Percentiles rank a stretch among this genome's conserved stretches.
phyloP scores from a whole-genome alignment of 2,113 vertebrate species.

The Varanus komodoensis region DNA sequence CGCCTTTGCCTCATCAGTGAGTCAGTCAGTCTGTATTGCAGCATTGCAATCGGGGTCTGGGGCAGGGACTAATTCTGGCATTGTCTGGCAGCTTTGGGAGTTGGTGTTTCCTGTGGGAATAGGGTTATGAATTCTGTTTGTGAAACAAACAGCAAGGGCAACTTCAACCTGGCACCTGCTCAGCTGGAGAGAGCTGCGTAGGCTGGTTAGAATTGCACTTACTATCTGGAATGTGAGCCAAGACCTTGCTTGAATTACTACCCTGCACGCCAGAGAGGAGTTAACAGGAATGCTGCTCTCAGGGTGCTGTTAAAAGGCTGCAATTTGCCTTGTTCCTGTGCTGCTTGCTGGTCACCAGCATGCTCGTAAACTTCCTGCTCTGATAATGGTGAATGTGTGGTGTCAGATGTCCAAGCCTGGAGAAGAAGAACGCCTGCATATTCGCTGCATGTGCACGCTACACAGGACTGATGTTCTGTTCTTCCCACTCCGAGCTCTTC shows the following conservation, averaged over 20 bases:
- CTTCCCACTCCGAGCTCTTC: neutral
- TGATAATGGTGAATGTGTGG: neutral
- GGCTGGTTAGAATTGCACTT: conserved; percentile 1
- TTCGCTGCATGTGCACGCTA: neutral
- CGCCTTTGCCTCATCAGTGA: neutral
- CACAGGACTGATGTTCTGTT: neutral
- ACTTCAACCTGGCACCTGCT: neutral
- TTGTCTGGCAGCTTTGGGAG: neutral
- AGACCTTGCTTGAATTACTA: conserved; percentile 7
- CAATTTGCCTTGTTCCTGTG: conserved; percentile 6
- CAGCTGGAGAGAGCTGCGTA: neutral
- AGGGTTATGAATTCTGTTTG: neutral
- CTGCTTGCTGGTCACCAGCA: neutral
- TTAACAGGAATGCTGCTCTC: conserved; percentile 14
- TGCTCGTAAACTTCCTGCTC: conserved; percentile 1
- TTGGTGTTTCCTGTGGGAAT: neutral
- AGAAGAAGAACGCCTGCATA: neutral
- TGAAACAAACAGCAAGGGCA: neutral
- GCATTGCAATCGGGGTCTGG: neutral
- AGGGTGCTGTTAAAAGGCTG: neutral
- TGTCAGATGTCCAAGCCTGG: conserved; percentile 17
- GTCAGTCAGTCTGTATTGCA: neutral
- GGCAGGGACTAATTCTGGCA: neutral
- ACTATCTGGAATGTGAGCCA: neutral
- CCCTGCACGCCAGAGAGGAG: neutral